Percentiles rank a stretch among this genome's conserved stretches.
Conservation (phyloP, 2,888 invertebrate species). For the Dicyrtomina minuta region DNA sequence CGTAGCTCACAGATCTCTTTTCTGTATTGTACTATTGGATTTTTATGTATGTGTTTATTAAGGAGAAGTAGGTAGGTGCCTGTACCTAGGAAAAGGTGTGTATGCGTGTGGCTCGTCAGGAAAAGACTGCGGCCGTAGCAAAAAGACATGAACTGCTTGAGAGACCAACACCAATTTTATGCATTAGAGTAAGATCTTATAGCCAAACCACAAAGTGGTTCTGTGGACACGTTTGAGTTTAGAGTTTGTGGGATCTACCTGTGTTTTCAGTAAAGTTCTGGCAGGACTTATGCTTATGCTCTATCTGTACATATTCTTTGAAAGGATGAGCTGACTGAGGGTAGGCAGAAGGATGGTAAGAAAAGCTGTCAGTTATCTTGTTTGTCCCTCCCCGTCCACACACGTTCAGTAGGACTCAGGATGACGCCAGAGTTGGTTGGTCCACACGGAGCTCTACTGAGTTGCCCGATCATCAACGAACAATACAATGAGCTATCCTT, state of each 20-base stretch:
- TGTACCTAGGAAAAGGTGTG: too few relatives aligned
- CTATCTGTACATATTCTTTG: background rate
- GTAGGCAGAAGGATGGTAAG: conserved; percentile 19
- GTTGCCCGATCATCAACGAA: conserved; percentile 12
- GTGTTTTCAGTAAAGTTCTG: too few relatives aligned
- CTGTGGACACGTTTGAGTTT: background rate
- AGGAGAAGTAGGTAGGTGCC: too few relatives aligned
- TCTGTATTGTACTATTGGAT: conserved; percentile 1
- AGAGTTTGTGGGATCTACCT: too few relatives aligned
- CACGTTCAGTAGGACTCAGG: conserved; percentile 28
- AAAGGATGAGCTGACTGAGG: background rate
- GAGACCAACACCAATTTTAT: too few relatives aligned
- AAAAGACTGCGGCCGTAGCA: too few relatives aligned
- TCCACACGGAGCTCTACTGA: conserved; percentile 13
- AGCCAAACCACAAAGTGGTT: background rate
- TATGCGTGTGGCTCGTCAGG: too few relatives aligned
- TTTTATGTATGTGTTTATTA: background rate
- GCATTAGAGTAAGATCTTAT: background rate
- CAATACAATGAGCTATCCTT: conserved; percentile 3
- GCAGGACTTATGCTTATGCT: background rate
- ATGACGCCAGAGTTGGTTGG: conserved; percentile 31
- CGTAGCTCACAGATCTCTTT: background rate
- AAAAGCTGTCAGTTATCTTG: conserved; percentile 25
- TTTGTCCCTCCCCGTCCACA: conserved; percentile 31
- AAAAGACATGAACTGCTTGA: too few relatives aligned